Evolutionary conservation across 1,140 invertebrate species (phyloP).

Genomic region (Drosophila repleta): DNA sequence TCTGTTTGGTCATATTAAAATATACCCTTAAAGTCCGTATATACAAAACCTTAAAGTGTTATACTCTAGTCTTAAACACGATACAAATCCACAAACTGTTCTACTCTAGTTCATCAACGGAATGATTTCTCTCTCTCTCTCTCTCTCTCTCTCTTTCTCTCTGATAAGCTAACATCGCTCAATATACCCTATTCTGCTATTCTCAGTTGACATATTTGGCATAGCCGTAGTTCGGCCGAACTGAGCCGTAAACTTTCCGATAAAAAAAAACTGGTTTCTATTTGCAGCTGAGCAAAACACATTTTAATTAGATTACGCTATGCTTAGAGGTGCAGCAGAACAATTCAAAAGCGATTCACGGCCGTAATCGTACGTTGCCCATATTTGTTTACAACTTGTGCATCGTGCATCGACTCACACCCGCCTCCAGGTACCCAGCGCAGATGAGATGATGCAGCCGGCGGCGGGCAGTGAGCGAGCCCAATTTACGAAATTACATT

Average conservation of each 20-base stretch:
- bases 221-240: neutral
- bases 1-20: no score
- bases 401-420: neutral
- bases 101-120: no score
- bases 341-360: constrained; percentile 13
- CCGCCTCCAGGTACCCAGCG: neutral
- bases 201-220: no score
- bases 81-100: no score
- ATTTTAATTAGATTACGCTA: constrained; percentile 23
- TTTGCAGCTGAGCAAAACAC: no score
- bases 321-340: constrained; percentile 9
- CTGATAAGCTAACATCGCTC: no score
- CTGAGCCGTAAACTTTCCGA: neutral
- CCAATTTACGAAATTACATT: neutral
- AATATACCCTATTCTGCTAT: no score
- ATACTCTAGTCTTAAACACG: no score
- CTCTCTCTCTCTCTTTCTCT: no score
- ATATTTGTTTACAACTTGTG: constrained; percentile 16
- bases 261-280: neutral
- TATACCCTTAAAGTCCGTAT: no score
- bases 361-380: constrained; percentile 14
- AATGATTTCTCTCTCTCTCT: no score
- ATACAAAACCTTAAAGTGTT: no score
- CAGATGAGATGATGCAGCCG: constrained; percentile 4
- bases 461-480: neutral